Base-by-base conservation (phyloP, 2,113 vertebrate genomes). In the Platichthys stellatus region DNA sequence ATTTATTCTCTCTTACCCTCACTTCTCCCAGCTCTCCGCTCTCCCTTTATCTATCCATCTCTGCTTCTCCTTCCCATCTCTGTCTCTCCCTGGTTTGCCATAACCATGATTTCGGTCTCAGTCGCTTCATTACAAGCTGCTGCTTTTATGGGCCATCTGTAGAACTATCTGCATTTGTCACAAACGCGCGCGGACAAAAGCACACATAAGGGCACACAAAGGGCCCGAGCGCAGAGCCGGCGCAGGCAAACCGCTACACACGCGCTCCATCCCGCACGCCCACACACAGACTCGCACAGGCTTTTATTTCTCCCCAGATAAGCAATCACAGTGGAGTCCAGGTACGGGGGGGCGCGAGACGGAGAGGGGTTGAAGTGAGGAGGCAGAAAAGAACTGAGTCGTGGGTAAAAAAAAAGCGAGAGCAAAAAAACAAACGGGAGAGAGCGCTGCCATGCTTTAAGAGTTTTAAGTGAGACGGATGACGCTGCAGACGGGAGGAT, bases 131-230 rank as follows among this genome's bases (percentile, higher is more conserved):
- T 91, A 90, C 90, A 92, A 92, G 87, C 88, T 88, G 90, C 89
- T 92, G 88, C 79, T 90, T 92, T 92, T 92, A 93, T 92, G 86
- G 91, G 75, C 91, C 90, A 93, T 93, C 92, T 93, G 92, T 84
- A 89, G 88, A 78, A 82, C 82, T 82, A 88, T 90, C 83, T 87
- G 86, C 89, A 87, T 90, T 83, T 74, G 84, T 89, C 86, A 35
- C 81, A 66, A 49, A 72, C 49, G 23, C 64, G 45, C 60, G 26
- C 72, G 38, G 53, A 65, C 23, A 35, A 12, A 53, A 2, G 45
- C 35, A 64, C 62, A 47, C 63, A 24, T 23, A 43, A 43, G 40
- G 40, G 40, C 40, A 10, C 18, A 61, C 57, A 74, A 35, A 76
- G 35, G 35, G 35, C 43, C 45, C 49, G 28, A 70, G 76, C 49